These are phyloP conservation scores for Grammomys surdaster DNA, from an alignment of 2,113 vertebrate genomes.

Conservation along the genomic window DNA sequence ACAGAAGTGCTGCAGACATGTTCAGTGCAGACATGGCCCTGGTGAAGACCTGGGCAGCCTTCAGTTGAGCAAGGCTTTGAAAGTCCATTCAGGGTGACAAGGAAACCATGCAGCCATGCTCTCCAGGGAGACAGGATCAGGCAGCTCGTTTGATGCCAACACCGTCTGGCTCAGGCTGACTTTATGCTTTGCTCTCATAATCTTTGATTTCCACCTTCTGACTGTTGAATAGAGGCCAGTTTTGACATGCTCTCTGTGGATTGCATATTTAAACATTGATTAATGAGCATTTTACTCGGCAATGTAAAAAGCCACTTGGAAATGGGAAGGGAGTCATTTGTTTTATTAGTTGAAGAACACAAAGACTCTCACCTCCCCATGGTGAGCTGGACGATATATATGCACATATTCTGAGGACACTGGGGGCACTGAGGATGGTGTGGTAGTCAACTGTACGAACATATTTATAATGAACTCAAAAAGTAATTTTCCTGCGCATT, in stretches of 20 bases:
- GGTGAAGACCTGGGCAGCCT: not conserved
- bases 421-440: too few relatives aligned
- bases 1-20: too few relatives aligned
- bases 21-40: not conserved
- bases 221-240: not conserved
- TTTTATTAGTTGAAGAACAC: not conserved
- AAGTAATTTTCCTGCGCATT: not conserved
- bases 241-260: not conserved
- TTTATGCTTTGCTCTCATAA: not conserved
- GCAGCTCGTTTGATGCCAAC: not conserved
- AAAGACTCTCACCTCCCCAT: not conserved
- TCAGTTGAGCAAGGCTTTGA: not conserved
- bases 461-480: not conserved
- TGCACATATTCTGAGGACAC: not conserved
- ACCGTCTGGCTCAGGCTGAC: not conserved
- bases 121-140: not conserved
- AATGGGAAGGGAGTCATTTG: conserved; percentile 13
- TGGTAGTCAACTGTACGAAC: not conserved
- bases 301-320: conserved; percentile 16
- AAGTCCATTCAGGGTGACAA: not conserved
- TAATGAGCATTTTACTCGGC: too few relatives aligned
- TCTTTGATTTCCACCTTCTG: not conserved
- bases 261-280: not conserved
- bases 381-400: not conserved
- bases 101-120: rapidly evolving